Evolutionary conservation across 1,140 invertebrate genomes (phyloP), one percentile per base, ranked within the genome.

Genomic region (Macrobrachium nipponense): DNA sequence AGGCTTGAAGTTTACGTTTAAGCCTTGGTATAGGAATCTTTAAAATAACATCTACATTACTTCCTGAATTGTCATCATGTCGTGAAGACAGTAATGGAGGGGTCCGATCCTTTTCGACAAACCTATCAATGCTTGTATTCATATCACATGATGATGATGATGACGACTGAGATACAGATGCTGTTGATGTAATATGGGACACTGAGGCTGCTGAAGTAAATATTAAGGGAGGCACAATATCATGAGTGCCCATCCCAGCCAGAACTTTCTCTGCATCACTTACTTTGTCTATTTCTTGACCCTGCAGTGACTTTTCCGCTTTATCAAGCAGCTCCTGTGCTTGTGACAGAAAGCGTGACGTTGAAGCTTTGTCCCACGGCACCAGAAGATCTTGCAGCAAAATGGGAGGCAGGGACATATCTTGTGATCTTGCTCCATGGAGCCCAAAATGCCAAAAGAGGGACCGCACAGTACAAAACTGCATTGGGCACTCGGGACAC

Each of bases 401-500:
- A 20, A 88, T 85, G 61, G 83, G 66, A 27, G 82, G 77, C 66
- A 79, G 18, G 51, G 70, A 84, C 10, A 64, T 81, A n/a, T 84
- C 82, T 36, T 77, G 59, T 4, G 59, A 79, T 64, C 75, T 68
- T 58, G 85, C 60, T 66, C 73, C 85, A 59, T 89, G 88, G 0
- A 64, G 80, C 11, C 86, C 88, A 87, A 89, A 89, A 62, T 89
- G 88, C 88, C 88, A 89, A 7, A 89, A 66, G 15, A 89, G 82
- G 27, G 88, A 89, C 5, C 88, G 85, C 36, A 89, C 88, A 17
- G 88, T 89, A 78, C 88, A 89, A 75, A 89, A 89, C 60, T 86
- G 84, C 88, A 89, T 89, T 17, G 88, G 85, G 61, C 88, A 89
- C 61, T 87, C 88, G 10, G 85, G 82, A 78, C 88, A 89, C 82